phyloP scores from a whole-genome alignment of 2,888 invertebrate genomes.

The Pterostichus madidus region DNA sequence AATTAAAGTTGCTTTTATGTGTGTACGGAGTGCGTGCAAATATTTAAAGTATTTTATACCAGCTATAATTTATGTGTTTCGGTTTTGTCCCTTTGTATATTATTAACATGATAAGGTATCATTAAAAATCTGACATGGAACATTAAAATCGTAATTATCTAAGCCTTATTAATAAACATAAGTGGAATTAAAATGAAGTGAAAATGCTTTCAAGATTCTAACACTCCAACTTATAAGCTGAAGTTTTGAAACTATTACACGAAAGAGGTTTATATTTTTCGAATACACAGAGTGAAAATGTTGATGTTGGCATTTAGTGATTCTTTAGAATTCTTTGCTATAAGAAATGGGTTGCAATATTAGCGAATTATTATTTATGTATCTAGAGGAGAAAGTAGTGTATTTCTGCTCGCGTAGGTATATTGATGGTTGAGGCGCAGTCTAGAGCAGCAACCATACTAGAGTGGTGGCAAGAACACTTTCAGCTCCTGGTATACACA shows the following conservation, averaged over 20 bases:
- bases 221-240: not conserved
- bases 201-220: constrained; percentile 13
- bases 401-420: too few species aligned
- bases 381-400: too few species aligned
- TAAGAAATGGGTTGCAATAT: too few species aligned
- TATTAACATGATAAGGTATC: constrained; percentile 48
- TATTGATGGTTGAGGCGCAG: too few species aligned
- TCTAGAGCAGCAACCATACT: too few species aligned
- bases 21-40: constrained; percentile 33
- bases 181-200: constrained; percentile 36
- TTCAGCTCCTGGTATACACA: too few species aligned
- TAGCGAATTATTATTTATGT: too few species aligned
- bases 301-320: too few species aligned
- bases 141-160: constrained; percentile 44
- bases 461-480: too few species aligned
- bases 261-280: too few species aligned
- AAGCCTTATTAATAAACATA: constrained; percentile 35
- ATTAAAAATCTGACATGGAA: constrained; percentile 44
- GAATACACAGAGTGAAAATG: too few species aligned
- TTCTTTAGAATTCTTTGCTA: too few species aligned
- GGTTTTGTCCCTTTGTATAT: constrained; percentile 37
- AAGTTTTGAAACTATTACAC: not conserved
- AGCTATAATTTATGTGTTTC: constrained; percentile 39
- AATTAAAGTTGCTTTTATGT: constrained; percentile 12
- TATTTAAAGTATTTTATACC: constrained; percentile 34